phyloP scores from a whole-genome alignment of 2,797 vertebrate genomes.

The Hemibagrus guttatus region DNA sequence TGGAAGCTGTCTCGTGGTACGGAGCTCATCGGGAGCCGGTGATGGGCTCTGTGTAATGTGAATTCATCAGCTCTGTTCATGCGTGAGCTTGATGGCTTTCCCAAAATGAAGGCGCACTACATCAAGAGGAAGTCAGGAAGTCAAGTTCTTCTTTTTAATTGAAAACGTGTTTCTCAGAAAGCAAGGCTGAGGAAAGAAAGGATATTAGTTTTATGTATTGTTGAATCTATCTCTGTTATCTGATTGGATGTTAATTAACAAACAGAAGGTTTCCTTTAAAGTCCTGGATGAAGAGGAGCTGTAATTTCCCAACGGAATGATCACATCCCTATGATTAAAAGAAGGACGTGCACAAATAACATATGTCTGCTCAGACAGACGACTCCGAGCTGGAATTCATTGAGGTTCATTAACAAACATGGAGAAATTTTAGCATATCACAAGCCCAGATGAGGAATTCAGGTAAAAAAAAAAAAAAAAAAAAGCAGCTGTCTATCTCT shows the following conservation, averaged over 20 bases:
- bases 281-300: conserved; percentile 32
- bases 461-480: neutral
- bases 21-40: conserved; percentile 36
- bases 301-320: conserved; percentile 32
- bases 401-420: conserved; percentile 42
- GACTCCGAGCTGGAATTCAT: neutral
- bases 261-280: conserved; percentile 61
- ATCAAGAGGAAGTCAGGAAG: conserved; percentile 51
- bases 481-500: neutral
- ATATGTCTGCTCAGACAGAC: conserved; percentile 8
- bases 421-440: neutral
- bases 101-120: conserved; percentile 49
- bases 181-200: conserved; percentile 64
- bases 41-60: conserved; percentile 47
- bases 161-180: conserved; percentile 70
- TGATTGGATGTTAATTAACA: conserved; percentile 76
- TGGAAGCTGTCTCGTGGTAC: conserved; percentile 63
- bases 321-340: conserved; percentile 34
- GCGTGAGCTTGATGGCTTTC: conserved; percentile 45
- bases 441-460: neutral
- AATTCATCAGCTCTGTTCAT: conserved; percentile 55
- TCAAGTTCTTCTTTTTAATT: conserved; percentile 66
- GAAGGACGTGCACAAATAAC: conserved; percentile 21
- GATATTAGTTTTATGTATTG: conserved; percentile 74
- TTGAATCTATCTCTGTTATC: conserved; percentile 68